A percentile compares a stretch with the other conserved stretches of the same genome.
Conservation (phyloP, 2,797 vertebrate genomes). For the Brotula barbata region DNA sequence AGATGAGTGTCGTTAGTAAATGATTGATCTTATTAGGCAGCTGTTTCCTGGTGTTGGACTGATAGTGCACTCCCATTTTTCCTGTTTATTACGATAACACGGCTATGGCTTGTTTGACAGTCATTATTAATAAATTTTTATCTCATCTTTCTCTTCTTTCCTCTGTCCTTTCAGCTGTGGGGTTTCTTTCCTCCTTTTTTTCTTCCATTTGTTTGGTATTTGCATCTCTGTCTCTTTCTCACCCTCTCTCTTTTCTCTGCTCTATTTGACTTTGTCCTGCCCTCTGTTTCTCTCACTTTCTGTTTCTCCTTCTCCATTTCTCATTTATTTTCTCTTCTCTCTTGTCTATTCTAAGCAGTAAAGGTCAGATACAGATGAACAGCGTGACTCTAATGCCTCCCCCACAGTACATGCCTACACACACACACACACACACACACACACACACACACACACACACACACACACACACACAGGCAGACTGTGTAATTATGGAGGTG, state of each 20-base stretch:
- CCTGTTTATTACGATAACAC: background rate
- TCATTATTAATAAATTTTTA: background rate
- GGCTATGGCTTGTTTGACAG: background rate
- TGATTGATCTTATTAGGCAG: conserved; percentile 76
- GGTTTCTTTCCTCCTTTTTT: background rate
- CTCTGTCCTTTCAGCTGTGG: background rate
- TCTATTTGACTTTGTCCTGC: background rate
- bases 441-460: conserved; percentile 10
- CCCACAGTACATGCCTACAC: conserved; percentile 55
- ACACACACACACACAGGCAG: conserved; percentile 47
- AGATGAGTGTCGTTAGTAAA: conserved; percentile 72
- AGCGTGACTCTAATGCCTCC: conserved; percentile 67
- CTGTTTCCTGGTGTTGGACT: conserved; percentile 46
- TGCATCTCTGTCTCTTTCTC: background rate
- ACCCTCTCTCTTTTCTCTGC: background rate
- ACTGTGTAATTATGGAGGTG: conserved; percentile 70
- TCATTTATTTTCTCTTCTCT: conserved; percentile 37
- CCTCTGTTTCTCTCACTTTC: background rate
- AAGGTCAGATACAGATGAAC: conserved; percentile 77
- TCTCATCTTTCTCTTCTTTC: background rate
- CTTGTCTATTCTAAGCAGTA: conserved; percentile 68
- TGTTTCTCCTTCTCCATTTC: conserved; percentile 9
- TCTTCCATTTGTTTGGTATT: background rate
- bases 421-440: conserved; percentile 28
- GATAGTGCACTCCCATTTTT: conserved; percentile 2